Evolutionary conservation across 2,888 invertebrate species (phyloP), one percentile per base, ranked within the genome.

Genomic region (Sisyra nigra): DNA sequence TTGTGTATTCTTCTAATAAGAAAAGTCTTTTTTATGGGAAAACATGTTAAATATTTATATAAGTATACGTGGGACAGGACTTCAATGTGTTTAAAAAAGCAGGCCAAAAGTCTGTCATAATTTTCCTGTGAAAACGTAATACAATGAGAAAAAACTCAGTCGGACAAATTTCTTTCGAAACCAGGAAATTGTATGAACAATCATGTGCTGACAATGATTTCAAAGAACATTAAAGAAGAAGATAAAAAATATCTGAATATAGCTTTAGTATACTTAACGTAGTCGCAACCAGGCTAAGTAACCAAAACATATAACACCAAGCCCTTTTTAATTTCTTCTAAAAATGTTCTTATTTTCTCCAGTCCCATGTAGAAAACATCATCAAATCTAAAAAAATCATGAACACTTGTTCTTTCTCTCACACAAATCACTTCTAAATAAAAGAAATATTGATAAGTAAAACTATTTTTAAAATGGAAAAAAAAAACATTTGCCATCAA

Each of bases 391-490:
- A 19, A 15, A 15, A 10, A 37, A 37, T 18, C 37, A 18, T 11
- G 19, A 37, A 19, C 37, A 37, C 37, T 37, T 37, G 37, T 37
- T 37, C 37, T 37, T 17, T 37, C 37, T 37, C 11, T 37, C 37
- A 37, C 37, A 37, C n/a, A 35, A 35, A 35, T 11, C 37, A 24
- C 24, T 24, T 24, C 24, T 24, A 24, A 24, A 5, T 24, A 24
- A 24, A 24, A 24, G 5, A 24, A 24, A 24, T 24, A 24, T 24
- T 24, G 7, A 24, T 24, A 24, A 24, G 24, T 24, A 24, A 24
- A 24, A 24, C 24, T 24, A 24, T 24, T 24, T 24, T 24, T 24
- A 24, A 24, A 24, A 24, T 24, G 24, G 24, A 24, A 24, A 24
- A 24, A 3, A 5, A 24, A 24, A 24, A 24, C 24, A 24, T 24